A percentile compares a stretch with the other conserved stretches of the same genome.
These are phyloP conservation scores for Paedocypris sp. DNA, from an alignment of 2,113 vertebrate species.

Conservation along the genomic window DNA sequence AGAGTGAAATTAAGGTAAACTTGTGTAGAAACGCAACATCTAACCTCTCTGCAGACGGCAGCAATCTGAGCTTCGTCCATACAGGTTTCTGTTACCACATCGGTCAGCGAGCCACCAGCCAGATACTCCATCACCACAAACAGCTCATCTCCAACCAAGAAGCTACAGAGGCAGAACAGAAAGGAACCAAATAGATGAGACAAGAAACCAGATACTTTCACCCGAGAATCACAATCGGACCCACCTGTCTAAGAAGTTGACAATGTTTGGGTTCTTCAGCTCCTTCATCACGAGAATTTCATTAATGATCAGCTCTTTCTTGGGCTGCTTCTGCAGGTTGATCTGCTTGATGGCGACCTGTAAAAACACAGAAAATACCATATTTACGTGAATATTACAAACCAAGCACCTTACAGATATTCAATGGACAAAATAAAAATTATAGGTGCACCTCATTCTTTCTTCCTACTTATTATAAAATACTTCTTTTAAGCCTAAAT, in stretches of 20 bases:
- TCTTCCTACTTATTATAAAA: too few relatives aligned
- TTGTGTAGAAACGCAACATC: too few relatives aligned
- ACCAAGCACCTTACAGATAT: too few relatives aligned
- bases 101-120: slow-evolving; percentile 90
- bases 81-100: slow-evolving; percentile 94
- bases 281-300: slow-evolving; percentile 98
- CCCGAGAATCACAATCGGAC: too few relatives aligned
- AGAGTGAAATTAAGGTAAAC: too few relatives aligned
- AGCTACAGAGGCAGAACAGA: slow-evolving; percentile 55
- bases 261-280: slow-evolving; percentile 94
- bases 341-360: slow-evolving; percentile 98
- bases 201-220: too few relatives aligned
- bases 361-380: not conserved
- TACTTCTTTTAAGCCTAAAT: too few relatives aligned
- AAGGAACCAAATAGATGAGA: too few relatives aligned
- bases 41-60: slow-evolving; percentile 93
- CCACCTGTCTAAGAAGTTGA: slow-evolving; percentile 93
- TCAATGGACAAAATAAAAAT: not conserved
- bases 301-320: slow-evolving; percentile 97
- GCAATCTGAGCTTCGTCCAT: slow-evolving; percentile 98
- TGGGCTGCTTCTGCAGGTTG: slow-evolving; percentile 95
- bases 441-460: too few relatives aligned
- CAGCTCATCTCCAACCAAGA: slow-evolving; percentile 90
- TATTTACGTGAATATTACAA: too few relatives aligned
- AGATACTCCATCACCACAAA: slow-evolving; percentile 98